These are phyloP conservation scores for Deilephila porcellus DNA, from an alignment of 2,888 invertebrate species.

Conservation along the genomic window DNA sequence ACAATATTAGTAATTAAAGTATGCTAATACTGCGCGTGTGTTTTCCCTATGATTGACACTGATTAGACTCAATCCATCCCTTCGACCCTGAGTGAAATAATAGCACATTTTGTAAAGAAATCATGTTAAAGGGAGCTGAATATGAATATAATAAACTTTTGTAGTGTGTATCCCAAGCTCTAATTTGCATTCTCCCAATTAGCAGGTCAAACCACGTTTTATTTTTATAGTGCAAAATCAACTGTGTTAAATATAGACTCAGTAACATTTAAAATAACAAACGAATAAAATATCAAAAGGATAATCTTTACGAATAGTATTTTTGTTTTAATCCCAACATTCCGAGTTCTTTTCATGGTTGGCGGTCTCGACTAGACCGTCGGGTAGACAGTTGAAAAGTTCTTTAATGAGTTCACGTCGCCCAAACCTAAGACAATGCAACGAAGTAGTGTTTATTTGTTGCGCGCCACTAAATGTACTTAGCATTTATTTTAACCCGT, in stretches of 20 bases:
- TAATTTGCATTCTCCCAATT: no score
- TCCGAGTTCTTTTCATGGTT: background rate
- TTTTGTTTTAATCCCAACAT: background rate
- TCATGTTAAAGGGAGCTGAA: no score
- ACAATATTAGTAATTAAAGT: no score
- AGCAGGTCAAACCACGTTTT: no score
- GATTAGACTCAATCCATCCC: no score
- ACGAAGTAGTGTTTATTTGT: constrained; percentile 18
- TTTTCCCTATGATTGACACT: no score
- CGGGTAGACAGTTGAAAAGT: constrained; percentile 14
- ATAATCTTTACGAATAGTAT: background rate
- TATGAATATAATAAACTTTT: no score
- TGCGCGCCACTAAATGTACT: constrained; percentile 11
- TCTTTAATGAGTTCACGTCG: constrained; percentile 20
- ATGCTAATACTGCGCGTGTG: no score
- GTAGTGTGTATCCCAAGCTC: no score
- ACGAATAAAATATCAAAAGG: background rate
- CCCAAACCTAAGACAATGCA: constrained; percentile 18
- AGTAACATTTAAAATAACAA: background rate
- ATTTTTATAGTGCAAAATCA: no score
- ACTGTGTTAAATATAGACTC: background rate
- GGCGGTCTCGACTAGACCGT: background rate
- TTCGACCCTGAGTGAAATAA: no score
- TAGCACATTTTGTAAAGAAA: no score
- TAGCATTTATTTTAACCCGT: constrained; percentile 7